Base-by-base conservation (phyloP, 1,140 invertebrate genomes). In the Drosophila mayri region DNA sequence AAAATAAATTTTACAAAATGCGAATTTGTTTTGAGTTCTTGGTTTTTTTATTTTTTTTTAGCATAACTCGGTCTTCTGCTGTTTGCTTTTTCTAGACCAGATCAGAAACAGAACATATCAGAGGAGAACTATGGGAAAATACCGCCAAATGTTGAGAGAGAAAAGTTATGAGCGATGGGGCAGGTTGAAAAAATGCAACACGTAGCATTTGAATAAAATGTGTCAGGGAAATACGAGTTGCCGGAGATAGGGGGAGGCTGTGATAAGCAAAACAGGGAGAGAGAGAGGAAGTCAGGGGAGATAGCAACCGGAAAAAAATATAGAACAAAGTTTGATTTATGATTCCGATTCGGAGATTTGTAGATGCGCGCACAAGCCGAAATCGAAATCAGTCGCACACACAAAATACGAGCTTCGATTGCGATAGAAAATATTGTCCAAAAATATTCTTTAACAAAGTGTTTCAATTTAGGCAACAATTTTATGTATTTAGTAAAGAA, bases 271-370 rank as follows among this genome's bases (percentile, higher is more conserved):
- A 25, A 18, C 28, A 8, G 28, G 32, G 50, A 49, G 28, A 43
- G 47, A 18, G 47, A 38, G 52, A 38, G 71, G 22, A 46, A 32
- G 41, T 40, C 10, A 14, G 4, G 7, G 72, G 54, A 25, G 25
- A 25, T 40, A 78, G 28, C 37, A 18, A 8, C 43, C 22, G 18
- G 30, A 50, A 30, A 81, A 81, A 82, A 63, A 61, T 58, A 57
- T 71, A 68, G 63, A 55, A 62, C 60, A 66, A 76, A 72, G 76
- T 67, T 79, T 90, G 84, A 90, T 90, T 90, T 90, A 84, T 88
- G 77, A 63, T 61, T 65, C 35, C 52, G 40, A 68, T 61, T 77
- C 44, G 76, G 62, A 64, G 65, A 79, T 72, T 72, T 60, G 41
- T 72, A 37, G 44, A 72, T 72, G 44, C 37, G 30, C 16, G 14